Conservation (phyloP, 2,113 vertebrate genomes). For the Dascyllus trimaculatus region DNA sequence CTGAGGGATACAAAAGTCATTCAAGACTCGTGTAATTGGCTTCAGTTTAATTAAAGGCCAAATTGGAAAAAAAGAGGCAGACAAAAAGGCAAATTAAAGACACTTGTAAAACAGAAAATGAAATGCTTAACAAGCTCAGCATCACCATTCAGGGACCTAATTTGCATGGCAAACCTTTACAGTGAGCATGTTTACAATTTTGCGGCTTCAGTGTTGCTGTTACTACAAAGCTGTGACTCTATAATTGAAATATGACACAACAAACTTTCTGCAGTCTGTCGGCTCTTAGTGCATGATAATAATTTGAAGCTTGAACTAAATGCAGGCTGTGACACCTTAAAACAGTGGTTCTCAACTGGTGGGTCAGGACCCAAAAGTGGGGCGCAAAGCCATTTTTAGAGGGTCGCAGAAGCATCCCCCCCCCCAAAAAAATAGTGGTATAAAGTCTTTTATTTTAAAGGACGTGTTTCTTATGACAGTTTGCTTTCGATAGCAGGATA, state of each 20-base stretch:
- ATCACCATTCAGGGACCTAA: slow-evolving; percentile 60
- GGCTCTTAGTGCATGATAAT: slow-evolving; percentile 1
- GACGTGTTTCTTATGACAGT: no score
- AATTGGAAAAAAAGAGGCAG: slow-evolving; percentile 52
- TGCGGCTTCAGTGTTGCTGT: slow-evolving; percentile 43
- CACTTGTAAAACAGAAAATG: slow-evolving; percentile 80
- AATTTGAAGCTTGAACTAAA: not conserved
- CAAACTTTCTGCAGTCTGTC: slow-evolving; percentile 31
- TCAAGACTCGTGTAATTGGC: slow-evolving; percentile 80
- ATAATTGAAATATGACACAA: slow-evolving; percentile 52
- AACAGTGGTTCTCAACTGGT: no score
- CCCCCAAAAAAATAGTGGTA: no score
- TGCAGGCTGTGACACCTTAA: not conserved
- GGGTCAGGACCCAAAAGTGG: no score
- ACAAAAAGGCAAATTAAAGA: slow-evolving; percentile 81
- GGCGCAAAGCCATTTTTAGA: no score
- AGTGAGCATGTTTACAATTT: slow-evolving; percentile 48
- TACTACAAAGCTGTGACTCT: slow-evolving; percentile 44
- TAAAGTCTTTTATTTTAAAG: no score
- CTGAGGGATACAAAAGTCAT: slow-evolving; percentile 64
- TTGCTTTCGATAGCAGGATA: no score
- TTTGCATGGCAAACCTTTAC: slow-evolving; percentile 57
- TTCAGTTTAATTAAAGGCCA: slow-evolving; percentile 82
- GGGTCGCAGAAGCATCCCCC: no score
- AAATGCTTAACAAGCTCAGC: slow-evolving; percentile 80